Evolutionary conservation across 2,888 invertebrate species (phyloP), one percentile per base, ranked within the genome.

Genomic region (Cheilosia soror): DNA sequence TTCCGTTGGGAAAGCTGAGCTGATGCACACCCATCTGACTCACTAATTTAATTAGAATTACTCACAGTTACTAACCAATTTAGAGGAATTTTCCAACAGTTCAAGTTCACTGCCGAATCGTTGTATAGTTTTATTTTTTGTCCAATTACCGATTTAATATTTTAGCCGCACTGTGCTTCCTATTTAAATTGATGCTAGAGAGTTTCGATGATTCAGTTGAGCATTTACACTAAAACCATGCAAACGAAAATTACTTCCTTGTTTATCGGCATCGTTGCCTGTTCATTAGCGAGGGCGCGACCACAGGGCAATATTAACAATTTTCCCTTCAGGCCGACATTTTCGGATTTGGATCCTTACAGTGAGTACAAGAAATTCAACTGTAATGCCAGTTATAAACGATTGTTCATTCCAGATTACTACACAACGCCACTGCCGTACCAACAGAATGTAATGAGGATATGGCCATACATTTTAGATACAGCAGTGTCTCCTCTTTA

Each of bases 391-490:
- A 40, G 29, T 29, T n/a, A 3, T 4, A 6, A 27, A 27, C 11
- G 5, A 42, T 40, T 47, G 31, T n/a, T 40, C n/a, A 3, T 44
- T 47, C n/a, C 13, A 81, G 62, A 76, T 58, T 68, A 71, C 15
- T 88, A 88, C 49, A 83, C 87, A n/a, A 88, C 88, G 5, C 51
- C 68, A 13, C 63, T 31, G 60, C 68, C 88, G 4, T 85, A 88
- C 40, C 87, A 40, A 25, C 49, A 13, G 49, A 84, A 69, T 13
- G 0, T 76, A 6, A 87, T 89, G n/a, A 87, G 88, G 15, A 89
- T 90, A 27, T 90, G 88, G 90, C 90, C 90, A 4, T 89, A 89
- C 78, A 90, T 90, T n/a, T 88, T 90, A 3, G 90, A 90, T 1
- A 88, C 88, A 44, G 89, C 81, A 2, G 85, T 81, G 9, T 85